Base-by-base conservation (phyloP, 2,888 invertebrate genomes). In the Eumerus sabulonum region DNA sequence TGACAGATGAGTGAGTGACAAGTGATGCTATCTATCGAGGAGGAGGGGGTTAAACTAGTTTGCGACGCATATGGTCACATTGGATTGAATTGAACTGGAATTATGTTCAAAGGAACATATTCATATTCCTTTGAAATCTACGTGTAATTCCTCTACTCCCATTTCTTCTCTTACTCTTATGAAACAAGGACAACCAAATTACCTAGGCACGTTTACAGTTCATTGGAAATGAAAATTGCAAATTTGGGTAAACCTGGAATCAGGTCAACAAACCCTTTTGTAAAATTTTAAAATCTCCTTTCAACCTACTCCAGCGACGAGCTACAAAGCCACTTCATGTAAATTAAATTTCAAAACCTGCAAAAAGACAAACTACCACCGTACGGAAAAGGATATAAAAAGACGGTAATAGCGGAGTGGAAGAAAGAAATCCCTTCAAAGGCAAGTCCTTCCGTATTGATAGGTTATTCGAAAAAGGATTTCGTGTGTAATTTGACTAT, bases 1-100 rank as follows among this genome's bases (percentile, higher is more conserved):
- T 68, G 77, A 79, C 79, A 79, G 74, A 79, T 79, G 79, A 79
- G 63, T 74, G 79, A 79, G 64, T 79, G 79, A 79, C 77, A 79
- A 63, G 63, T 73, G 68, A 74, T 27, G 38, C 38, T 51, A 27
- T 27, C 27, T 27, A 27, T 4, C 27, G 27, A 27, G 27, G 7
- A 7, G 27, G 14, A 7, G 1, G 11, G 11, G 42, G n/a, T 1
- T n/a, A 36, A 36, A 59, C n/a, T n/a, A n/a, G n/a, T n/a, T n/a
- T n/a, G n/a, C 27, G 27, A 27, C 27, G 27, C 27, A 27, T 27
- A n/a, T 50, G 17, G 9, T 16, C 74, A 67, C 47, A 74, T 74
- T 67, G 56, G 56, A 16, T 60, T 36, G 36, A 11, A 14, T 27
- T 1, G 27, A 7, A 27, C 3, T 27, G 27, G 27, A 42, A 4